These are phyloP conservation scores for Balaeniceps rex DNA, from an alignment of 2,113 vertebrate species.

Conservation along the genomic window DNA sequence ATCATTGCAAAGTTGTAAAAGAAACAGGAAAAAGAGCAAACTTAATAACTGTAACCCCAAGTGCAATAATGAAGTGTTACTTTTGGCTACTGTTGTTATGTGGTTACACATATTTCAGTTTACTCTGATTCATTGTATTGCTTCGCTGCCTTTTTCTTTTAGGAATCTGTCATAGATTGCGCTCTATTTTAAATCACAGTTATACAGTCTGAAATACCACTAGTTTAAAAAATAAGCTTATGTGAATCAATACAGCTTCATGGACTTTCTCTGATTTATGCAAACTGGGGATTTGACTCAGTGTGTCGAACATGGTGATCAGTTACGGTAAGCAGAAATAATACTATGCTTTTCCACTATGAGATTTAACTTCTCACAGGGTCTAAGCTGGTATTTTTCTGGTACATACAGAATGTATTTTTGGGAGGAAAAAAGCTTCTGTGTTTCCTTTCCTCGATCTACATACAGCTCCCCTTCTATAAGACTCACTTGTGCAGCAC, in stretches of 20 bases:
- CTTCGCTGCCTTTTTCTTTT: background rate
- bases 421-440: background rate
- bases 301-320: background rate
- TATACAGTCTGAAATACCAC: background rate
- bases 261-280: background rate
- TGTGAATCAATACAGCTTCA: background rate
- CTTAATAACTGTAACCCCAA: background rate
- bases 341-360: background rate
- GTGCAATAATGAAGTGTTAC: constrained; percentile 45
- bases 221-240: background rate
- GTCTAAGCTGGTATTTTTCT: background rate
- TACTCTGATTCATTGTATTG: constrained; percentile 2
- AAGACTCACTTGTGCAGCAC: background rate
- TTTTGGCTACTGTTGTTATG: constrained; percentile 5
- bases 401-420: background rate
- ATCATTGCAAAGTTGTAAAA: constrained; percentile 15
- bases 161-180: background rate
- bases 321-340: background rate
- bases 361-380: background rate
- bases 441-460: background rate
- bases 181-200: background rate
- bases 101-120: background rate
- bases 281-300: background rate
- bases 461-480: background rate
- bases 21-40: constrained; percentile 34